Percentiles rank a stretch among this genome's conserved stretches.
Evolutionary conservation across 2,113 vertebrate genomes (phyloP).

Genomic region (Enhydra lutris): DNA sequence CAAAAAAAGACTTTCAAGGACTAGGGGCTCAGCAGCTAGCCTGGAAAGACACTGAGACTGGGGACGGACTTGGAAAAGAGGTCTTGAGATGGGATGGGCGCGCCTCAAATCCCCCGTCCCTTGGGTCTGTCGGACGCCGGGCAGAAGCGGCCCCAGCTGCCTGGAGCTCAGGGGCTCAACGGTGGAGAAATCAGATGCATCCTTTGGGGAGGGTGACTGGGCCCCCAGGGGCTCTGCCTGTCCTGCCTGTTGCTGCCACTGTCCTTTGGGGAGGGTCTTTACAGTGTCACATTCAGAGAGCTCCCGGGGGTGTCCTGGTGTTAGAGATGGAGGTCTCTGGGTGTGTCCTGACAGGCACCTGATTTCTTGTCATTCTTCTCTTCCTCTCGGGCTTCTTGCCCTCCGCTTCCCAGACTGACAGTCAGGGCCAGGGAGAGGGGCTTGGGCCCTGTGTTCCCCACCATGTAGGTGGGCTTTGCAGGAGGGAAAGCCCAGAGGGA

Average conservation of each 20-base stretch:
- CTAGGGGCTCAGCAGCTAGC: not conserved
- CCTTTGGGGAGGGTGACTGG: not conserved
- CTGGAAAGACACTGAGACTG: not conserved
- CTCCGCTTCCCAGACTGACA: fast-evolving
- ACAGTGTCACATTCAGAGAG: too few relatives aligned
- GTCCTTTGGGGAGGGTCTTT: not conserved
- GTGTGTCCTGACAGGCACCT: not conserved
- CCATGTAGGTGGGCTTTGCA: not conserved
- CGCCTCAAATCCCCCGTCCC: fast-evolving
- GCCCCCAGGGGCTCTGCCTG: not conserved
- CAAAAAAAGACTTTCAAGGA: not conserved
- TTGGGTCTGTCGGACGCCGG: fast-evolving
- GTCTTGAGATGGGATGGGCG: not conserved
- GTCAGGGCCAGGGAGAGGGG: not conserved
- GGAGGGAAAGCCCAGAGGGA: too few relatives aligned
- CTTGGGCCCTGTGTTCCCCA: not conserved
- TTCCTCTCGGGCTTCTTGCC: not conserved
- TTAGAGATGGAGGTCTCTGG: fast-evolving
- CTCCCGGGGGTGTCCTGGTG: fast-evolving
- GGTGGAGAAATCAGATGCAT: not conserved
- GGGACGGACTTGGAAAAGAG: not conserved
- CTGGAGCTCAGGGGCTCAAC: fast-evolving
- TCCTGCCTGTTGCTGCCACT: too few relatives aligned
- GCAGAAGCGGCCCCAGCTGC: too few relatives aligned
- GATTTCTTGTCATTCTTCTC: not conserved